Conservation (phyloP, 2,797 vertebrate genomes). For the Cyprinella venusta region DNA sequence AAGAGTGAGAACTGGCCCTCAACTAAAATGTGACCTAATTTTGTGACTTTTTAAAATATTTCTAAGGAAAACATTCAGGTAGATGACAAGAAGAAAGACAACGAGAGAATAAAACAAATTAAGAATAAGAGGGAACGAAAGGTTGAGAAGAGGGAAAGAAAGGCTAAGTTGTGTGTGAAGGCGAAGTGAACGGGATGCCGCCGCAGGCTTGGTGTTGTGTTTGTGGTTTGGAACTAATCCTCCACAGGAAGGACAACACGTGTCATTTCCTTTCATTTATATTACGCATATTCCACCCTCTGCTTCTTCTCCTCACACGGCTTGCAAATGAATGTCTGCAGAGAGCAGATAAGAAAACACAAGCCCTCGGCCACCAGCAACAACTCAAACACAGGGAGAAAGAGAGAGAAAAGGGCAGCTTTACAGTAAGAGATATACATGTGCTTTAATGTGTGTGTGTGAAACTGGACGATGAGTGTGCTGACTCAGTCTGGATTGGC, state of each 20-base stretch:
- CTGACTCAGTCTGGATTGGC: slow-evolving; percentile 28
- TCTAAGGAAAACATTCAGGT: not conserved
- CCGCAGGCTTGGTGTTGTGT: not conserved
- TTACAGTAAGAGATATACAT: slow-evolving; percentile 21
- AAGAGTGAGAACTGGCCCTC: not conserved
- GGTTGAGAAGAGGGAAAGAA: slow-evolving; percentile 12
- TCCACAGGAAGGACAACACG: slow-evolving; percentile 20
- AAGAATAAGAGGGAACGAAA: not conserved
- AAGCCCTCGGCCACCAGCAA: slow-evolving; percentile 76
- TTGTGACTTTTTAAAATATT: not conserved
- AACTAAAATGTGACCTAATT: not conserved
- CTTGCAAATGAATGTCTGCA: slow-evolving; percentile 68
- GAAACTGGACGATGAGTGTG: not conserved
- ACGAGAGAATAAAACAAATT: not conserved
- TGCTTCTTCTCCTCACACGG: slow-evolving; percentile 64
- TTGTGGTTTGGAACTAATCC: slow-evolving; percentile 30
- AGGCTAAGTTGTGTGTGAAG: not conserved
- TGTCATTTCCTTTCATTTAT: slow-evolving; percentile 52
- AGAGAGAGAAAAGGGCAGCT: slow-evolving; percentile 40
- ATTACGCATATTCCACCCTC: slow-evolving; percentile 73
- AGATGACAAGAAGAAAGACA: not conserved
- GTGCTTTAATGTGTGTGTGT: slow-evolving; percentile 10
- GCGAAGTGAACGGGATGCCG: not conserved
- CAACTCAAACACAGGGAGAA: slow-evolving; percentile 22
- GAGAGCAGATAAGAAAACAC: slow-evolving; percentile 72